Conservation (phyloP, 2,888 invertebrate genomes). For the Acrobasis consociella region DNA sequence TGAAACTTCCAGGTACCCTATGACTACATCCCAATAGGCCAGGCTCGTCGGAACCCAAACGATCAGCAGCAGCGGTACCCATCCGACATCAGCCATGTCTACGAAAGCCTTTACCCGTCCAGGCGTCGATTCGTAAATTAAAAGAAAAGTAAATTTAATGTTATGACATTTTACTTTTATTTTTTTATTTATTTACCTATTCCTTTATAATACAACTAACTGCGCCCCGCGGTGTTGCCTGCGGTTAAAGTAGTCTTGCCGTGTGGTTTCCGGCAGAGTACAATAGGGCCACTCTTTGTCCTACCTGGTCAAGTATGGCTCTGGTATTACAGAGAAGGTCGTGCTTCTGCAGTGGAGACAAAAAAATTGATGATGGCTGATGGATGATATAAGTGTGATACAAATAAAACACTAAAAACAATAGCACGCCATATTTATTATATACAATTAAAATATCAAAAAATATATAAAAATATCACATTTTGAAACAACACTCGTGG, state of each 20-base stretch:
- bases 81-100: slow-evolving; percentile 58
- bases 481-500: background rate
- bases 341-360: too few species aligned
- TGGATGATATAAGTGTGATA: background rate
- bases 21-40: slow-evolving; percentile 68
- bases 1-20: slow-evolving; percentile 60
- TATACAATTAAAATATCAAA: slow-evolving; percentile 5
- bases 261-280: too few species aligned
- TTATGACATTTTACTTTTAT: too few species aligned
- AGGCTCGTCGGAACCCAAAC: slow-evolving; percentile 34
- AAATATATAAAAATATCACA: background rate
- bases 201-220: too few species aligned
- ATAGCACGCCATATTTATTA: slow-evolving; percentile 11
- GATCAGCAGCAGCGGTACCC: slow-evolving; percentile 42
- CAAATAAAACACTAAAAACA: slow-evolving; percentile 2
- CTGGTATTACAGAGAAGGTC: too few species aligned
- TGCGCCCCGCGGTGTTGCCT: too few species aligned
- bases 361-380: too few species aligned
- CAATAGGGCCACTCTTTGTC: too few species aligned
- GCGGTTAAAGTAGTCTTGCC: too few species aligned
- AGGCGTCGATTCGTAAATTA: slow-evolving; percentile 49
- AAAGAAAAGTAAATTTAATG: background rate
- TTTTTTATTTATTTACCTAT: too few species aligned
- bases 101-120: slow-evolving; percentile 60
- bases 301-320: too few species aligned